phyloP scores from a whole-genome alignment of 2,888 invertebrate species.

The Coleophora flavipennella region DNA sequence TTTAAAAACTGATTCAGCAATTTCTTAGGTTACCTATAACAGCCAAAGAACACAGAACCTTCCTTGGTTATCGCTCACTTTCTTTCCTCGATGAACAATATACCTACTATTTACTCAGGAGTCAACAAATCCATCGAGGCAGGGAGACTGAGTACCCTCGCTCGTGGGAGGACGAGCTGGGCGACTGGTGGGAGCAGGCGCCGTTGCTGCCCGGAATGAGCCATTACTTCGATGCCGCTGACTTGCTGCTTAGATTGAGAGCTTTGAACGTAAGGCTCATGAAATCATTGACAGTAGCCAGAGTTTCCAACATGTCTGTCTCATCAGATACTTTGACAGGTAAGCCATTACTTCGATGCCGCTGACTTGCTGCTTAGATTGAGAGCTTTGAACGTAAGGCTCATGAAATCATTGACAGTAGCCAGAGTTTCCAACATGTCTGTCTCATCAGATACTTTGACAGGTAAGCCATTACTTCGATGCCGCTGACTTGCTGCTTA shows the following conservation, averaged over 20 bases:
- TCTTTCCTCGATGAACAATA: too few species aligned
- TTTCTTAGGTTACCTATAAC: too few species aligned
- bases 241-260: constrained; percentile 46
- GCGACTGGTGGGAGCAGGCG: constrained; percentile 60
- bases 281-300: neutral
- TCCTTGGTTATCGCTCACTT: too few species aligned
- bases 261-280: constrained; percentile 33
- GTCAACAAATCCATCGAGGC: too few species aligned
- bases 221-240: constrained; percentile 47
- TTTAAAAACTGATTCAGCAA: too few species aligned
- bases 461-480: constrained; percentile 40
- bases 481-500: constrained; percentile 50
- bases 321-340: too few species aligned
- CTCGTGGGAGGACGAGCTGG: constrained; percentile 49
- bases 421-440: neutral
- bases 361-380: constrained; percentile 51
- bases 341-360: constrained; percentile 42
- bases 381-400: constrained; percentile 38
- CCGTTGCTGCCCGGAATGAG: constrained; percentile 40
- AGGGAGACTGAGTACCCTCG: constrained; percentile 23
- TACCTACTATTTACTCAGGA: too few species aligned
- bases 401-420: neutral
- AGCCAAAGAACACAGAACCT: too few species aligned
- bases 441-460: too few species aligned
- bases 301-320: neutral